Conservation (phyloP, 2,888 invertebrate species). For the Xestia ashworthii region DNA sequence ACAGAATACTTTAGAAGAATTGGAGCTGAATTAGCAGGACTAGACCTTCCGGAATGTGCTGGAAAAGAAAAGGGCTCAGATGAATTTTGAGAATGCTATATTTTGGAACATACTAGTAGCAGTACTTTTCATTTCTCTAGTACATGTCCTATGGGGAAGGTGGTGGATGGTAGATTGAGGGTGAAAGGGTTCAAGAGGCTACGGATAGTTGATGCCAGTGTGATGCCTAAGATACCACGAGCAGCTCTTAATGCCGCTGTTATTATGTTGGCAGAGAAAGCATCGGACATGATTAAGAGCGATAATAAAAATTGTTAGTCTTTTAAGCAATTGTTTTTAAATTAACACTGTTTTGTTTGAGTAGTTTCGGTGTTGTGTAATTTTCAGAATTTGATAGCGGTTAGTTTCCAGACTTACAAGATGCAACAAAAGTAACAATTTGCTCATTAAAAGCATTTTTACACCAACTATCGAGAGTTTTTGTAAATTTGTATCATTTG, state of each 20-base stretch:
- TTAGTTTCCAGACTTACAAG: neutral
- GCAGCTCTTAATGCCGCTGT: conserved; percentile 90
- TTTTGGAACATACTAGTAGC: conserved; percentile 82
- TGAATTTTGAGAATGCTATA: conserved; percentile 71
- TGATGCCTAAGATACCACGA: conserved; percentile 88
- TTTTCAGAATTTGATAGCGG: neutral
- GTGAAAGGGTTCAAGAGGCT: conserved; percentile 63
- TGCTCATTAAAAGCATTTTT: neutral
- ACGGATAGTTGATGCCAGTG: conserved; percentile 70
- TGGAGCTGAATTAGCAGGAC: conserved; percentile 60
- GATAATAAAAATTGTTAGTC: neutral
- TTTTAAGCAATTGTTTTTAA: neutral
- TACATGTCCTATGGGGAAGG: conserved; percentile 93
- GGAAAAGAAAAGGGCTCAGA: conserved; percentile 39
- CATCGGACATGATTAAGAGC: conserved; percentile 37
- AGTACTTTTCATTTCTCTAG: conserved; percentile 93
- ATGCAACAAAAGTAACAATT: too few species aligned
- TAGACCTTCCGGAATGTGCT: conserved; percentile 63
- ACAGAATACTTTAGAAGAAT: conserved; percentile 64
- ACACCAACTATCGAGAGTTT: neutral
- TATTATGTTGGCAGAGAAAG: conserved; percentile 51
- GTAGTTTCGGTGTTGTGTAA: neutral
- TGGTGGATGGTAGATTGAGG: conserved; percentile 91
- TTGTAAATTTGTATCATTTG: neutral
- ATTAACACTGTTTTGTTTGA: neutral